These are phyloP conservation scores for Pachyuromys duprasi DNA, from an alignment of 2,797 vertebrate species.

Conservation along the genomic window DNA sequence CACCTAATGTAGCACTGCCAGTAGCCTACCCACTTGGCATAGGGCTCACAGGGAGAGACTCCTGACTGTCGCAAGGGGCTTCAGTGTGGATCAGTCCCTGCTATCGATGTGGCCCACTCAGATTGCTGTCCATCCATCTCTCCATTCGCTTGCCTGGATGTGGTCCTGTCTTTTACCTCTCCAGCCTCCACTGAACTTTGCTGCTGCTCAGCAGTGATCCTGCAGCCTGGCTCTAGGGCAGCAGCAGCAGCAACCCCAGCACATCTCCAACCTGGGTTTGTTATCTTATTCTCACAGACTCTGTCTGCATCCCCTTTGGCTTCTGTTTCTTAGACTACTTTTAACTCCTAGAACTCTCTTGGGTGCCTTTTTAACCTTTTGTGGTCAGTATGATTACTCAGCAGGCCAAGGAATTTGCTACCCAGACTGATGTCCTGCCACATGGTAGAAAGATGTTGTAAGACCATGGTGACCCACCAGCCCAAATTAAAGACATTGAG, in stretches of 20 bases:
- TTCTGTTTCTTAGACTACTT: background rate
- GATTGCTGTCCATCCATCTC: background rate
- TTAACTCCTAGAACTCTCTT: background rate
- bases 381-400: background rate
- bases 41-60: background rate
- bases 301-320: background rate
- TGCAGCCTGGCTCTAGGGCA: background rate
- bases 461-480: no score
- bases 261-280: background rate
- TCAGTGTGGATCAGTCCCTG: background rate
- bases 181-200: background rate
- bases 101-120: fast-evolving
- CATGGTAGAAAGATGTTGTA: background rate
- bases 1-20: background rate
- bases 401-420: background rate
- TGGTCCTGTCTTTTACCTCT: background rate
- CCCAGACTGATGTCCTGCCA: background rate
- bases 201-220: background rate
- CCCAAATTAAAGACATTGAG: no score
- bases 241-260: background rate
- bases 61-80: background rate
- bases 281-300: background rate
- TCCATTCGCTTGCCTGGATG: background rate
- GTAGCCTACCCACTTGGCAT: background rate
- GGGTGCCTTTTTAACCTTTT: background rate